Evolutionary conservation across 1,140 invertebrate genomes (phyloP), one percentile per base, ranked within the genome.

Genomic region (Drosophila kohkoa): DNA sequence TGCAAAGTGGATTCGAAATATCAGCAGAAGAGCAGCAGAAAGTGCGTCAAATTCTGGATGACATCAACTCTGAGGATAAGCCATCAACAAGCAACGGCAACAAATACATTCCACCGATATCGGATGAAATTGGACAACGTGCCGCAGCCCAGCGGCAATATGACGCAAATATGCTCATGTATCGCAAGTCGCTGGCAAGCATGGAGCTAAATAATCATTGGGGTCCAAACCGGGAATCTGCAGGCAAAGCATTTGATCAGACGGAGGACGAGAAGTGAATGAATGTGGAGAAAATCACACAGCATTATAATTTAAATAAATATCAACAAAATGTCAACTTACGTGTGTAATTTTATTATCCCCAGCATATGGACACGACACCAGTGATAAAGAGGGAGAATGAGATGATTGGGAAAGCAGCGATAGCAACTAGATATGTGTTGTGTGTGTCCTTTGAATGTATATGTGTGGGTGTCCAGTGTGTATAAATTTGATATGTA

Each of bases 81-180:
- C 35, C 35, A 10, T 38, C 35, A 10, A 10, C 35, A 38, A 38
- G 35, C 10, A 38, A 38, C 35, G 7, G 10, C 35, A 8, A 8
- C 35, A 38, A 38, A 10, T 7, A 3, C 35, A 1, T 10, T 10
- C 35, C 6, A 38, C 35, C 41, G 41, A 13, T 13, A 13, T 5
- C 41, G 1, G n/a, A 6, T 3, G 41, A 43, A 38, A 10, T 10
- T 7, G 3, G 3, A 1, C 48, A 25, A 45, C 41, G 15, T 16
- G 30, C 41, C n/a, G 54, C 52, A 5, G 65, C 48, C 8, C 52
- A 13, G 4, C 64, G 64, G 1, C 64, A 55, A 20, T 67, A 20
- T 35, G 54, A 67, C 11, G 13, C 43, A 16, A 67, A 67, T 35
- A 35, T 67, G 54, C 43, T 67, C 2, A 49, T 67, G 54, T 57